phyloP scores from a whole-genome alignment of 2,888 invertebrate genomes.

The Tetragonisca angustula region DNA sequence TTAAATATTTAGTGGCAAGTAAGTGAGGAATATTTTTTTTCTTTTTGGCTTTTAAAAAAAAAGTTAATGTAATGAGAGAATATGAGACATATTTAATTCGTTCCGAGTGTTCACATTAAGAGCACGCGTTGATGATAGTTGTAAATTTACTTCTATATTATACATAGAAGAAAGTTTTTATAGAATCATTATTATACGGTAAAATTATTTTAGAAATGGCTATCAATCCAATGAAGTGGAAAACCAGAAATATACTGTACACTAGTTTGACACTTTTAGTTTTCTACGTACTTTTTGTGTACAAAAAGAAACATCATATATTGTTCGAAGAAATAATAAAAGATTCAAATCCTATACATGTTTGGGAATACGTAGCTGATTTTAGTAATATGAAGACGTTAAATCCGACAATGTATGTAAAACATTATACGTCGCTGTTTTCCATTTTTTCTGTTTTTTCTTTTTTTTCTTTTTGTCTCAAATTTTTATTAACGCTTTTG shows the following conservation, averaged over 20 bases:
- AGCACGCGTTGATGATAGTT: neutral
- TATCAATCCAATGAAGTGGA: constrained; percentile 81
- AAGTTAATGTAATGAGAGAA: neutral
- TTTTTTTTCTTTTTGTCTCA: too few relatives aligned
- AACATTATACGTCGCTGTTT: constrained; percentile 4
- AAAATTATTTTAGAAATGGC: constrained; percentile 69
- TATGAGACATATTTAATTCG: neutral
- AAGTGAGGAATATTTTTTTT: constrained; percentile 26
- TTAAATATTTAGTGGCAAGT: constrained; percentile 37
- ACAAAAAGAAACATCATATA: constrained; percentile 76
- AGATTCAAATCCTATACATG: constrained; percentile 86
- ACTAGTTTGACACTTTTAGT: constrained; percentile 61
- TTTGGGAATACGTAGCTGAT: constrained; percentile 91
- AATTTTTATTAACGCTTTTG: constrained; percentile 12
- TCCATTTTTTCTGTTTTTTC: neutral
- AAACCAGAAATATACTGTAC: constrained; percentile 75
- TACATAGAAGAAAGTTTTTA: neutral
- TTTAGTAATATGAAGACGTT: constrained; percentile 89
- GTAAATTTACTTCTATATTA: neutral
- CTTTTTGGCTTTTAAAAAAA: neutral
- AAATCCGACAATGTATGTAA: constrained; percentile 90
- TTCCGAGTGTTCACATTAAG: neutral
- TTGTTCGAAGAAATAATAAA: constrained; percentile 84
- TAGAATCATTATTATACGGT: neutral
- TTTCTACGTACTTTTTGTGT: constrained; percentile 74